Conservation (phyloP, 2,113 vertebrate species). For the Barnardius zonarius region DNA sequence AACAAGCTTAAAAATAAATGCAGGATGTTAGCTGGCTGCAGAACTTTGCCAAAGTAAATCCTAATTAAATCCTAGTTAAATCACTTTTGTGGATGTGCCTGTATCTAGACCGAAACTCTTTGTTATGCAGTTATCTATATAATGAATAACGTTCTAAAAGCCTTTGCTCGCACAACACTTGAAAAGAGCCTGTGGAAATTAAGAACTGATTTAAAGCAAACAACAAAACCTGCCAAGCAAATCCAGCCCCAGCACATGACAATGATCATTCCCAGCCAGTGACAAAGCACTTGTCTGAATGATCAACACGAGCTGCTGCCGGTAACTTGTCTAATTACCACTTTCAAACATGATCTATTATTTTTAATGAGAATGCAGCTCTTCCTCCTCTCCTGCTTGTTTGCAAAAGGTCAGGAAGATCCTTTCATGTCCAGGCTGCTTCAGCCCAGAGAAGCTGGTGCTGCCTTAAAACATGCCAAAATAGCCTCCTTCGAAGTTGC, state of each 20-base stretch:
- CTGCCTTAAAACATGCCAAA: background rate
- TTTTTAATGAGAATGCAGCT: background rate
- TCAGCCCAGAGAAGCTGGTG: background rate
- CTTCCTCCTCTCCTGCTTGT: background rate
- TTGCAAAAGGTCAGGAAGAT: background rate
- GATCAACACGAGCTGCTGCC: background rate
- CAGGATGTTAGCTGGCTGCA: background rate
- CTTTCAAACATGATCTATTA: background rate
- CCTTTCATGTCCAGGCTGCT: background rate
- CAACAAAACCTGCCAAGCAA: background rate
- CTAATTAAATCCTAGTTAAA: background rate
- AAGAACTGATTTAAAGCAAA: background rate
- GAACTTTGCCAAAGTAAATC: background rate
- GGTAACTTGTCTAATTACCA: background rate
- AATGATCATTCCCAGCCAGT: background rate
- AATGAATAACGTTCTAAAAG: background rate
- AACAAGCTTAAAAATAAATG: background rate
- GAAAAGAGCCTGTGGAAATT: background rate
- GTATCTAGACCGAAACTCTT: background rate
- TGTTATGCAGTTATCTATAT: background rate
- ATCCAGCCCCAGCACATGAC: background rate
- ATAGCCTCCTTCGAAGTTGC: background rate
- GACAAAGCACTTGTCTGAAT: background rate
- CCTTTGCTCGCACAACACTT: background rate
- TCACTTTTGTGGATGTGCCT: background rate